Evolutionary conservation across 2,797 vertebrate genomes (phyloP).

Genomic region (Lophotriccus pileatus): DNA sequence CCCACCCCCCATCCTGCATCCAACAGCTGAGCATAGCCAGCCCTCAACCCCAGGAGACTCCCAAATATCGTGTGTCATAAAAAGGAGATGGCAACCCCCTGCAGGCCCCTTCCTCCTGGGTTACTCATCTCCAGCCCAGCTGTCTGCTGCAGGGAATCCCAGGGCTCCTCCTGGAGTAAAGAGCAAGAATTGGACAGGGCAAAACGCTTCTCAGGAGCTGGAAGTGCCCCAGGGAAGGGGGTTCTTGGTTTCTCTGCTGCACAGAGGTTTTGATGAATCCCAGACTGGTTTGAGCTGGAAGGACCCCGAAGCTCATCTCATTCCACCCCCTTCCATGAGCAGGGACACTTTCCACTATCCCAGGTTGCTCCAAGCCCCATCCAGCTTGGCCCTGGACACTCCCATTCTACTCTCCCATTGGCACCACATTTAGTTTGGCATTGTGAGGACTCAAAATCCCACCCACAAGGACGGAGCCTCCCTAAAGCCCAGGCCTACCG

Average conservation of each 20-base stretch:
- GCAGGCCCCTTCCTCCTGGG: neutral
- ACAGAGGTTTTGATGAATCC: neutral
- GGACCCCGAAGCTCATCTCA: neutral
- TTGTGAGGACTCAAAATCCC: fast-evolving
- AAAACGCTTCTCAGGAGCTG: neutral
- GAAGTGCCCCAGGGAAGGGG: fast-evolving
- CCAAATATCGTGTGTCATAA: fast-evolving
- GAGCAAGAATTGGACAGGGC: fast-evolving
- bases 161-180: neutral
- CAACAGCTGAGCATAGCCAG: neutral
- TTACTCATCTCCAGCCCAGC: neutral
- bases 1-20: neutral
- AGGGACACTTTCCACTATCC: neutral
- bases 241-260: no score
- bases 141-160: neutral
- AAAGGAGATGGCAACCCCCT: fast-evolving
- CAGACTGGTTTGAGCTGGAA: neutral
- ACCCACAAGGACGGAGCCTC: fast-evolving
- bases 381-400: neutral
- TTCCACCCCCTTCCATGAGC: neutral
- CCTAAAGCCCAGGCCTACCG: fast-evolving
- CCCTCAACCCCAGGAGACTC: neutral
- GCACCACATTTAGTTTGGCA: fast-evolving
- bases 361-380: neutral
- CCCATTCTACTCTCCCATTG: neutral